Conservation (phyloP, 1,140 invertebrate species). For the Drosophila ficusphila region DNA sequence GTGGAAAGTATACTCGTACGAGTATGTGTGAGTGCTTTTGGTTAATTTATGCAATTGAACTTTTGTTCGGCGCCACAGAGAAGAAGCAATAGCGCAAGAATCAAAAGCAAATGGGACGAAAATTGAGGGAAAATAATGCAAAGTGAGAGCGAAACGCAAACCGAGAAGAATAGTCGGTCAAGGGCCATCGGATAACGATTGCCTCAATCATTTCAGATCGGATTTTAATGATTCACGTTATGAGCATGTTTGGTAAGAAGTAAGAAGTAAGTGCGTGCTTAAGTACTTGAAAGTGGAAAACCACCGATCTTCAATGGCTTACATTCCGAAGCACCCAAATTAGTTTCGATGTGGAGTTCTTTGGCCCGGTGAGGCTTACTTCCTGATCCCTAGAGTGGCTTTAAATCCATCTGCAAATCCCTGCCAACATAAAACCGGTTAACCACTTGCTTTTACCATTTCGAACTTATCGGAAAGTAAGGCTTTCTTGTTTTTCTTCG, state of each 20-base stretch:
- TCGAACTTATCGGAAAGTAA: constrained; percentile 37
- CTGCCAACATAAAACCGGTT: constrained; percentile 32
- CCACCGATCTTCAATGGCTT: not conserved
- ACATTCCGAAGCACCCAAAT: not conserved
- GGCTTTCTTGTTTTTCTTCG: not conserved
- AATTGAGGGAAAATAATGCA: not conserved
- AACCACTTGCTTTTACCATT: constrained; percentile 39
- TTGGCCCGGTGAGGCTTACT: constrained; percentile 12
- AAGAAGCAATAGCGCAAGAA: not conserved
- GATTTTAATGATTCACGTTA: constrained; percentile 22
- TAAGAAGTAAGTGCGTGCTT: too few relatives aligned
- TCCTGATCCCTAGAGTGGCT: constrained; percentile 7
- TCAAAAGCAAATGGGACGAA: not conserved
- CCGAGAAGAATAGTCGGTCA: constrained; percentile 19
- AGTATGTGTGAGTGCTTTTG: constrained; percentile 46
- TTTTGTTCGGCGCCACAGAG: constrained; percentile 38
- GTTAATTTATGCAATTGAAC: constrained; percentile 80
- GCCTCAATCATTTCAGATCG: constrained; percentile 16
- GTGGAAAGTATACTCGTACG: constrained; percentile 18
- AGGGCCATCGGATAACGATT: constrained; percentile 28
- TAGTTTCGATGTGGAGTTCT: not conserved
- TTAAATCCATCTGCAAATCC: constrained; percentile 16
- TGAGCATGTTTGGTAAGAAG: constrained; percentile 5
- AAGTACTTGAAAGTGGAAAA: not conserved
- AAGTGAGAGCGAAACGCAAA: not conserved